phyloP scores from a whole-genome alignment of 2,113 vertebrate genomes.

The Vimba vimba region DNA sequence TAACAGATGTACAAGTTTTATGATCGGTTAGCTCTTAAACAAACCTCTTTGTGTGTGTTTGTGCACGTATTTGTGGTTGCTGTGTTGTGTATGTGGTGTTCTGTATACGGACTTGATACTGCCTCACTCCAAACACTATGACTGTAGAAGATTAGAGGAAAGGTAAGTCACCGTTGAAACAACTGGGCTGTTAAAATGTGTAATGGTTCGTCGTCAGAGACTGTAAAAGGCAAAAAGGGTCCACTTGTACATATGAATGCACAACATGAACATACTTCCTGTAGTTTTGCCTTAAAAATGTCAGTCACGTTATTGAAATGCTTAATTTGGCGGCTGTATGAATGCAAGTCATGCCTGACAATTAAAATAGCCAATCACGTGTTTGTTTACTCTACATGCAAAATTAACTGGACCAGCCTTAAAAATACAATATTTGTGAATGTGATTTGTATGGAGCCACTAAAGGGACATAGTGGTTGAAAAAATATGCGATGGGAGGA shows the following conservation, averaged over 20 bases:
- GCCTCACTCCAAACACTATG: conserved; percentile 42
- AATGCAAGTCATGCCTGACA: neutral
- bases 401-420: too few species aligned
- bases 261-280: neutral
- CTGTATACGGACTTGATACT: conserved; percentile 37
- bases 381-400: too few species aligned
- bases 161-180: conserved; percentile 51
- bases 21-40: conserved; percentile 22
- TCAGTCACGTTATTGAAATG: neutral
- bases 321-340: neutral
- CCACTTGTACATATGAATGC: neutral
- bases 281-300: neutral
- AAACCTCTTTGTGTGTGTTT: conserved; percentile 39
- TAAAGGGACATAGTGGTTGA: too few species aligned
- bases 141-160: conserved; percentile 54
- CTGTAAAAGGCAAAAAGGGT: neutral
- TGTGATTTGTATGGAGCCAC: too few species aligned
- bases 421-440: too few species aligned
- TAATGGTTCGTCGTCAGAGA: neutral
- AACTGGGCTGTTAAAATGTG: neutral
- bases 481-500: too few species aligned
- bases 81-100: conserved; percentile 32
- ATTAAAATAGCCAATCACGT: neutral
- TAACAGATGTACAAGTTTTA: neutral
- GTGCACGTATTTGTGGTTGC: conserved; percentile 1